Evolutionary conservation across 1,140 invertebrate genomes (phyloP), one percentile per base, ranked within the genome.

Genomic region (Lethrus apterus): DNA sequence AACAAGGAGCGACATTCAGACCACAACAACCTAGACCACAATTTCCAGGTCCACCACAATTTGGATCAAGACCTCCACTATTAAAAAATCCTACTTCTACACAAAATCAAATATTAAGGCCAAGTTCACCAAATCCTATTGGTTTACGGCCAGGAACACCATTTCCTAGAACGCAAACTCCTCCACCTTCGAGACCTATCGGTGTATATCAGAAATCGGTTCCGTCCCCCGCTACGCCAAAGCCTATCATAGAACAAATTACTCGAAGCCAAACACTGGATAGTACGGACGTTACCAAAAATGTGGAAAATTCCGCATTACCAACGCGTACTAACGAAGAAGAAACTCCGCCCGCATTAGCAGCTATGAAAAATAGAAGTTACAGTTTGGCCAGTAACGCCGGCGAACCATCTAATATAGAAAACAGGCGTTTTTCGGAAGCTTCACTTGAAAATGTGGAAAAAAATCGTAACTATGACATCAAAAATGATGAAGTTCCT

Each of bases 181-280:
- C 24, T n/a, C 5, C 14, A 21, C 14, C 10, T 15, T 14, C n/a
- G n/a, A n/a, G n/a, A 42, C 3, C 23, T 26, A 5, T n/a, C 21
- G 7, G 15, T 17, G 19, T 24, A 42, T 15, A 60, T 21, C 61
- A 62, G 50, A 54, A 55, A 42, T 52, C 58, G 1, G 53, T 52
- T 15, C 56, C 59, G 4, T 41, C 38, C 14, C 50, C 46, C 35
- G 43, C 19, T 7, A 50, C 50, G 26, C 53, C 44, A 18, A 51
- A 40, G 33, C 50, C 50, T 51, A 19, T 8, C 33, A 15, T 44
- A 52, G 7, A 40, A 20, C 10, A 32, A 40, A 44, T n/a, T n/a
- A n/a, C n/a, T n/a, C n/a, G 38, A 51, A 35, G 2, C 15, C 24
- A 38, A 34, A 46, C 18, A 9, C 58, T 62, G 59, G 59, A 60